Evolutionary conservation across 2,888 invertebrate genomes (phyloP).

Genomic region (Hirtodrosophila alboralis): DNA sequence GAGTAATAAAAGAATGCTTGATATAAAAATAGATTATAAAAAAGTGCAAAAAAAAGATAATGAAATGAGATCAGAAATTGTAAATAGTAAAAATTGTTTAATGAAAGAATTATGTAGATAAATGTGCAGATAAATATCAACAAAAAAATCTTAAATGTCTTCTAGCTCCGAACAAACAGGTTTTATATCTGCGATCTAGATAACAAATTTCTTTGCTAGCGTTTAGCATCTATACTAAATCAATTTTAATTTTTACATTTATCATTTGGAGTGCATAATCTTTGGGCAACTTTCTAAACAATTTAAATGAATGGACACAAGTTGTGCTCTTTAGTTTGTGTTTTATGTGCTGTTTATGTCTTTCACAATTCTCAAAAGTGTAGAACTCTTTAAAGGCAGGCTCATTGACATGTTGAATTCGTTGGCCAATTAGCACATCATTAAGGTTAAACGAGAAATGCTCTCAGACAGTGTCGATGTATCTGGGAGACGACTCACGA

Average conservation of each 20-base stretch:
- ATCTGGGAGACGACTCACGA: background rate
- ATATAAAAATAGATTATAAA: background rate
- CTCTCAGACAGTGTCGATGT: slow-evolving; percentile 9
- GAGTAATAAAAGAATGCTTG: too few relatives aligned
- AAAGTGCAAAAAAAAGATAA: slow-evolving; percentile 13
- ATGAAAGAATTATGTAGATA: too few relatives aligned
- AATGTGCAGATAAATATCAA: too few relatives aligned
- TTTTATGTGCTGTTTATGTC: slow-evolving; percentile 69
- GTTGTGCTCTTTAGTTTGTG: slow-evolving; percentile 15
- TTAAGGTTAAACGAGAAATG: slow-evolving; percentile 67
- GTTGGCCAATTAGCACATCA: slow-evolving; percentile 74
- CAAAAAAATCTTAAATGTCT: too few relatives aligned
- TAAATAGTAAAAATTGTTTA: background rate
- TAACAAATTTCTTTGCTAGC: background rate
- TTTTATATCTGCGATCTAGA: background rate
- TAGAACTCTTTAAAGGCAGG: slow-evolving; percentile 7
- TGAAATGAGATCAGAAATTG: background rate
- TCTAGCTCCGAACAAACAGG: too few relatives aligned
- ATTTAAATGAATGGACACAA: slow-evolving; percentile 32
- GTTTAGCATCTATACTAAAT: background rate
- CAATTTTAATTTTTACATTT: background rate
- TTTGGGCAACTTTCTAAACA: slow-evolving; percentile 41
- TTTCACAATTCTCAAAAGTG: slow-evolving; percentile 45
- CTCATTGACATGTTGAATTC: slow-evolving; percentile 68
- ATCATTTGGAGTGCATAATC: slow-evolving; percentile 7